Percentiles rank a stretch among this genome's conserved stretches.
phyloP scores from a whole-genome alignment of 2,797 vertebrate species.

The Neosilurus hyrtlii region DNA sequence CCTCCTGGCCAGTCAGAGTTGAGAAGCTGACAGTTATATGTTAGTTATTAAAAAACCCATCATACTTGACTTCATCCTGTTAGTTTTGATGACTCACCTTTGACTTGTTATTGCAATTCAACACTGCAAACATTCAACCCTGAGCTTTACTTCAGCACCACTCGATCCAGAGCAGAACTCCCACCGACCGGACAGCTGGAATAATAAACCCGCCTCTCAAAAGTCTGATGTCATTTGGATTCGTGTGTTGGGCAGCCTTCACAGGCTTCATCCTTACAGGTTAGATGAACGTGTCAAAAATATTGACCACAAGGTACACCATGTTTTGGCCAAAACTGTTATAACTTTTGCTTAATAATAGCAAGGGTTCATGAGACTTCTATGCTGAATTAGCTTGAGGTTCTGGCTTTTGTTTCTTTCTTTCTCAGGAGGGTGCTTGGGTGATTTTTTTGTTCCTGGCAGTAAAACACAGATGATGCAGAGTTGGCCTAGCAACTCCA shows the following conservation, averaged over 20 bases:
- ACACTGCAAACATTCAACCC: constrained; percentile 1
- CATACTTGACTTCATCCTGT: not conserved
- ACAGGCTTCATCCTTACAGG: constrained; percentile 18
- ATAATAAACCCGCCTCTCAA: constrained; percentile 13
- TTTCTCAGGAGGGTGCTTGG: constrained; percentile 32
- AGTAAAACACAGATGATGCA: constrained; percentile 2
- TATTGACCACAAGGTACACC: constrained; percentile 26
- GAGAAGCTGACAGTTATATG: not conserved
- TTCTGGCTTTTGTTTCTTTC: constrained; percentile 2
- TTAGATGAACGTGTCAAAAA: constrained; percentile 30
- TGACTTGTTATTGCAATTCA: constrained; percentile 23
- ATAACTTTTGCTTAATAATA: not conserved
- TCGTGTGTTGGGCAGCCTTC: constrained; percentile 23
- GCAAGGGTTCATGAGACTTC: not conserved
- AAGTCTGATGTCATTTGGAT: constrained; percentile 29
- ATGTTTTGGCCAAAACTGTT: constrained; percentile 19
- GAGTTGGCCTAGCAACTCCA: constrained; percentile 38
- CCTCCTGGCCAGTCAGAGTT: not conserved
- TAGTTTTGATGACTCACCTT: constrained; percentile 8
- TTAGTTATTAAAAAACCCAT: constrained; percentile 8
- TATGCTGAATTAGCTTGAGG: constrained; percentile 12
- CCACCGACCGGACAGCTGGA: constrained; percentile 6
- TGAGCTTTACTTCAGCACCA: not conserved
- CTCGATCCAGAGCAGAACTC: constrained; percentile 2
- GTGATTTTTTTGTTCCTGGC: constrained; percentile 22